These are phyloP conservation scores for Ploceus nigricollis DNA, from an alignment of 2,113 vertebrate genomes.

Conservation along the genomic window DNA sequence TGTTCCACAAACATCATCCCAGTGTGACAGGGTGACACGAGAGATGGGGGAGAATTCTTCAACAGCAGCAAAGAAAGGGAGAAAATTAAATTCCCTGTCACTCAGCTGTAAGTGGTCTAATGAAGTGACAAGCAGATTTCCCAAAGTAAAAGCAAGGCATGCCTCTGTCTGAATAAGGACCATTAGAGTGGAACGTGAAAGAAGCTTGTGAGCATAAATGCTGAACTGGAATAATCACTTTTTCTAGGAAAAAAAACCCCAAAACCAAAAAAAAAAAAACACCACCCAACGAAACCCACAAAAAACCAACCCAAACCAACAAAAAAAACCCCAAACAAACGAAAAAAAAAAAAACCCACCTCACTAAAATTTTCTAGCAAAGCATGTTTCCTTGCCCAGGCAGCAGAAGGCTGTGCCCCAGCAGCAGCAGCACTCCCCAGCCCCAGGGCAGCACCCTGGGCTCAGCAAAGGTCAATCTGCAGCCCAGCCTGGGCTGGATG, in stretches of 20 bases:
- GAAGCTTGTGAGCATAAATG: neutral
- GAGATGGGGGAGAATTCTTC: neutral
- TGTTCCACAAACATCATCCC: neutral
- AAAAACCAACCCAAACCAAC: fast-evolving
- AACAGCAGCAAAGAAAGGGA: neutral
- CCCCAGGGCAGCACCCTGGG: neutral
- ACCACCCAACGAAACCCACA: fast-evolving
- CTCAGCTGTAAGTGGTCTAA: neutral
- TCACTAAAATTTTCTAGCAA: neutral
- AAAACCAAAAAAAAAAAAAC: no score
- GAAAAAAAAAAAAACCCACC: no score
- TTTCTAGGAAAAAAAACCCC: neutral
- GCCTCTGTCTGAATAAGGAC: neutral
- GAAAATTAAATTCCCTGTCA: conserved; percentile 17
- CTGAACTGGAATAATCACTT: neutral
- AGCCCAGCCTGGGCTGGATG: neutral
- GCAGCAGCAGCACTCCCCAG: neutral
- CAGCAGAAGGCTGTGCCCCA: neutral
- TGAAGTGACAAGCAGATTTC: conserved; percentile 5
- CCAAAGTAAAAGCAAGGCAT: neutral
- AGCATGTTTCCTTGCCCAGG: fast-evolving
- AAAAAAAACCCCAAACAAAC: neutral
- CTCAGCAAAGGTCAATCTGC: neutral
- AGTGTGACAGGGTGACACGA: neutral
- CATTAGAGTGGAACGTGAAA: neutral